phyloP scores from a whole-genome alignment of 2,797 vertebrate species.

The Meriones psammophilus region DNA sequence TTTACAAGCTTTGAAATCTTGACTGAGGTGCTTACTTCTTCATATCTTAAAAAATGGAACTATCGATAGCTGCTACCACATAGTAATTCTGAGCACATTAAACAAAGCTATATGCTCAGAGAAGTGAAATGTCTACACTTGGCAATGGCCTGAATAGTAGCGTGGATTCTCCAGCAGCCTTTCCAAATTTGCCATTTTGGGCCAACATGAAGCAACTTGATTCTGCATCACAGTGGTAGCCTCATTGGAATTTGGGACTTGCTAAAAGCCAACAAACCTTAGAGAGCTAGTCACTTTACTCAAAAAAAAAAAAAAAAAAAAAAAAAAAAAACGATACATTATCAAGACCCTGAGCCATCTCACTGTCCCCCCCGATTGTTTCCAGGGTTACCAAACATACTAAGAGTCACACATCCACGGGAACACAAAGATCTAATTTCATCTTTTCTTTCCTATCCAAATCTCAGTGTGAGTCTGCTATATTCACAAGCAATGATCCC shows the following conservation, averaged over 20 bases:
- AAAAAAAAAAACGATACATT: too few species aligned
- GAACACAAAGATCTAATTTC: neutral
- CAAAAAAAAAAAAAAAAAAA: too few species aligned
- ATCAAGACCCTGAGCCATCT: neutral
- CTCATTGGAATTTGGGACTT: neutral
- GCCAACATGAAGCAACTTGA: neutral
- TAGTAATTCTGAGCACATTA: slow-evolving; percentile 57
- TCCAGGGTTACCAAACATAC: neutral
- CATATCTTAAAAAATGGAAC: neutral
- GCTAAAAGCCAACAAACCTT: neutral
- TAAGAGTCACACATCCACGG: neutral
- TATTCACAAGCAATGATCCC: neutral
- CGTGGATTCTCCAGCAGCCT: neutral
- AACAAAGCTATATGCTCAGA: neutral
- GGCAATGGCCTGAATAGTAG: slow-evolving; percentile 43
- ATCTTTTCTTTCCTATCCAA: neutral
- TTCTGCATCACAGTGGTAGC: neutral
- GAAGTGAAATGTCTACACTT: neutral
- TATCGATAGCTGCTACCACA: slow-evolving; percentile 9
- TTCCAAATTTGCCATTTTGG: neutral
- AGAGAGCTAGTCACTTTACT: neutral
- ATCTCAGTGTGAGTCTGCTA: neutral
- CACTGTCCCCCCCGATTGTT: neutral
- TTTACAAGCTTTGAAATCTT: slow-evolving; percentile 31
- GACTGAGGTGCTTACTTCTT: neutral